Evolutionary conservation across 2,797 vertebrate genomes (phyloP).

Genomic region (Cetoscarus ocellatus): DNA sequence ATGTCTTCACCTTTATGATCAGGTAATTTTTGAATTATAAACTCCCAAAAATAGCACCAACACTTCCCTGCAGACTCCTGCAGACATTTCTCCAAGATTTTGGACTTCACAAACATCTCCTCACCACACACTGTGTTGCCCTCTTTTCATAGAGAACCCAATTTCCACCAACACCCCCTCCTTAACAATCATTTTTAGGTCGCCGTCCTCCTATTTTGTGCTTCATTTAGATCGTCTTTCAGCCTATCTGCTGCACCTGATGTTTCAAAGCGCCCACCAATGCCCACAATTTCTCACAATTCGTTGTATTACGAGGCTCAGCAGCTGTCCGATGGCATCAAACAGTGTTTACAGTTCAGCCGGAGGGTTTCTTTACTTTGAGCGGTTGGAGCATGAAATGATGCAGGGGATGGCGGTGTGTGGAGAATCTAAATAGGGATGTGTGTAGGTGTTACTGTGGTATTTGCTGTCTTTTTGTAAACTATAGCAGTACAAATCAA

Average conservation of each 20-base stretch:
- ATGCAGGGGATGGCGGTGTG: constrained; percentile 18
- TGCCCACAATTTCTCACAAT: constrained; percentile 18
- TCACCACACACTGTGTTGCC: background rate
- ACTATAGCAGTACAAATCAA: background rate
- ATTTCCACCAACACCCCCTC: constrained; percentile 26
- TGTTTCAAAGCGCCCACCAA: constrained; percentile 36
- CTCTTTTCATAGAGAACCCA: background rate
- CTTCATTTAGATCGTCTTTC: constrained; percentile 24
- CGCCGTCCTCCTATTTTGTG: constrained; percentile 11
- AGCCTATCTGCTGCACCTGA: constrained; percentile 16
- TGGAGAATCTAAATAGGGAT: constrained; percentile 28
- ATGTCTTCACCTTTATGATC: background rate
- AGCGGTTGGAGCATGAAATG: constrained; percentile 42
- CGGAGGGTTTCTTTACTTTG: constrained; percentile 26
- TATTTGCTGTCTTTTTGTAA: background rate
- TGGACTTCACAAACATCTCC: background rate
- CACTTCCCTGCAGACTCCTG: constrained; percentile 7
- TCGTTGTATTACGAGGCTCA: constrained; percentile 30
- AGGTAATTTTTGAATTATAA: background rate
- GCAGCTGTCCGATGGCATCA: constrained; percentile 47
- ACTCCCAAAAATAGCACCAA: background rate
- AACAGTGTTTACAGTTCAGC: constrained; percentile 41
- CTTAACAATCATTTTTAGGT: background rate
- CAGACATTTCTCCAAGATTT: constrained; percentile 3
- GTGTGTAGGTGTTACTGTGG: background rate